Conservation (phyloP, 2,113 vertebrate genomes). For the Aegotheles bennettii region DNA sequence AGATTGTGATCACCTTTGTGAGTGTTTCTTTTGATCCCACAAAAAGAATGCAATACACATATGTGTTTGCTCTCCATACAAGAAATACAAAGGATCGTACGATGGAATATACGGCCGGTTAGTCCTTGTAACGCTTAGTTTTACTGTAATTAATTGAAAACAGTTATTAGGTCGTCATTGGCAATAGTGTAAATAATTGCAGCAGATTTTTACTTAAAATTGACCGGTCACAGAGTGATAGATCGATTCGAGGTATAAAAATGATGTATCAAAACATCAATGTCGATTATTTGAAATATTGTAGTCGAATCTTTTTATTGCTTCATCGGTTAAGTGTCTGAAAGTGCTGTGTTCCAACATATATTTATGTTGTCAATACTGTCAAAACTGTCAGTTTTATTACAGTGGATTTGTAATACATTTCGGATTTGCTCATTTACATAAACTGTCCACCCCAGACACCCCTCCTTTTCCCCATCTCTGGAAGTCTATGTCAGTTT, state of each 20-base stretch:
- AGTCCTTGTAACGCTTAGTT: slow-evolving; percentile 49
- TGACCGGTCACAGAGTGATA: slow-evolving; percentile 73
- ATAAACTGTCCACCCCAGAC: slow-evolving; percentile 74
- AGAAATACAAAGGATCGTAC: neutral
- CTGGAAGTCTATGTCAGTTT: slow-evolving; percentile 67
- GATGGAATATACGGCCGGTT: neutral
- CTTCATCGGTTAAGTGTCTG: slow-evolving; percentile 82
- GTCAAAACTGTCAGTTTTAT: slow-evolving; percentile 82
- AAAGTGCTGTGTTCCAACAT: slow-evolving; percentile 79
- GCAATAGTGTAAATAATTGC: slow-evolving; percentile 76
- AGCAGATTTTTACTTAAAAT: slow-evolving; percentile 78
- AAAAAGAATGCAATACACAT: slow-evolving; percentile 25
- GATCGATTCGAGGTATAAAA: slow-evolving; percentile 79
- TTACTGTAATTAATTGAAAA: slow-evolving; percentile 72
- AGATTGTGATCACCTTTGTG: slow-evolving; percentile 19
- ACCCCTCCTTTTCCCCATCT: slow-evolving; percentile 59
- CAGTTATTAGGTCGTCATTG: slow-evolving; percentile 77
- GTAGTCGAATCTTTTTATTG: slow-evolving; percentile 81
- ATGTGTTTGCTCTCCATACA: neutral
- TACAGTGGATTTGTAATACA: slow-evolving; percentile 75
- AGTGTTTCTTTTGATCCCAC: slow-evolving; percentile 29
- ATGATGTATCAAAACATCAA: slow-evolving; percentile 82
- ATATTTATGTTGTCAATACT: slow-evolving; percentile 82
- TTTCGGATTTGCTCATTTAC: slow-evolving; percentile 78
- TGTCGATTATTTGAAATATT: slow-evolving; percentile 84